Evolutionary conservation across 2,888 invertebrate genomes (phyloP).

Genomic region (Drosophila ustulata): DNA sequence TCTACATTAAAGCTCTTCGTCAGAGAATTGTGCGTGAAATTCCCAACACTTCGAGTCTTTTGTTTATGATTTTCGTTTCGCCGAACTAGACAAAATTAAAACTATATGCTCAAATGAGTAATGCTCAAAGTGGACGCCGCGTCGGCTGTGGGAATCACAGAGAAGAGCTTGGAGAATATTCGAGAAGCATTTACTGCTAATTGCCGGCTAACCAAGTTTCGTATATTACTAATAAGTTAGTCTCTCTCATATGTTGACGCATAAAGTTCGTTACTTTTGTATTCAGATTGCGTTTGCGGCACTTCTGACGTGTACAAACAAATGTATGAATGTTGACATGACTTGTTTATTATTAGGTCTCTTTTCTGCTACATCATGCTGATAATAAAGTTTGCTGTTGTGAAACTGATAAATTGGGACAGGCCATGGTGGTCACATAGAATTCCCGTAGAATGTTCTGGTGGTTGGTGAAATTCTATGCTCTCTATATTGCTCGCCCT

Average conservation of each 20-base stretch:
- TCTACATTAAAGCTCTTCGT: slow-evolving; percentile 87
- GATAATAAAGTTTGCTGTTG: slow-evolving; percentile 51
- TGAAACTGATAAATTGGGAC: slow-evolving; percentile 56
- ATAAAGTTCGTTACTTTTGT: slow-evolving; percentile 9
- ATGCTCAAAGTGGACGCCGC: background rate
- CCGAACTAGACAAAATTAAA: slow-evolving; percentile 8
- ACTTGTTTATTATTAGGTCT: slow-evolving; percentile 33
- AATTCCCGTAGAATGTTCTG: slow-evolving; percentile 32
- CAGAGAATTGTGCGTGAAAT: slow-evolving; percentile 40
- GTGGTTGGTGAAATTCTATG: slow-evolving; percentile 29
- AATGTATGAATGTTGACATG: slow-evolving; percentile 1
- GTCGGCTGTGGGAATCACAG: slow-evolving; percentile 17
- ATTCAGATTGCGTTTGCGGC: background rate
- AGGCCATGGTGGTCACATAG: slow-evolving; percentile 5
- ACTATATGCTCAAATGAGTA: slow-evolving; percentile 49
- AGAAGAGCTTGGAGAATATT: slow-evolving; percentile 27
- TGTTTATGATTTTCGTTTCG: slow-evolving; percentile 42
- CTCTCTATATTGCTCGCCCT: background rate
- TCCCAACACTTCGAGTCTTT: slow-evolving; percentile 19
- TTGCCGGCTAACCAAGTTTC: slow-evolving; percentile 5
- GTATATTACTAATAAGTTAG: background rate
- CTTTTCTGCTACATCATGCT: slow-evolving; percentile 60
- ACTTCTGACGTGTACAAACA: slow-evolving; percentile 53
- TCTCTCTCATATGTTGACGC: slow-evolving; percentile 11
- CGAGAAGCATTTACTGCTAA: slow-evolving; percentile 13